phyloP scores from a whole-genome alignment of 2,797 vertebrate genomes.

The Oophaga sylvatica region DNA sequence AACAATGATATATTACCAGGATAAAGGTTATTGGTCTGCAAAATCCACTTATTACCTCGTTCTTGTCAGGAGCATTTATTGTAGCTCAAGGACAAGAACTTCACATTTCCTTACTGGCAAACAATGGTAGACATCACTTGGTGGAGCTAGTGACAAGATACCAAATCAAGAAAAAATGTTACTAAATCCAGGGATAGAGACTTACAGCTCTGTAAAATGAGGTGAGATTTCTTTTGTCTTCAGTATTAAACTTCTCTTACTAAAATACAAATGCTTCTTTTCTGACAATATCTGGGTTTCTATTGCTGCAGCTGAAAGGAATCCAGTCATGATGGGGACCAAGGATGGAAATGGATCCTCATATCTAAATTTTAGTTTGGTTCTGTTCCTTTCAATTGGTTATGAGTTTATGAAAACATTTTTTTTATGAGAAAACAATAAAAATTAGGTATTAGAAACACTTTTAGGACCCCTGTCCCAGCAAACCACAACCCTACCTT shows the following conservation, averaged over 20 bases:
- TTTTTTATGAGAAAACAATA: no score
- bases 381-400: no score
- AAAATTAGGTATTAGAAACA: no score
- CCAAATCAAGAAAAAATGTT: no score
- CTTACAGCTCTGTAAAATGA: background rate
- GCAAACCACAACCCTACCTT: no score
- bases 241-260: background rate
- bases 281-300: background rate
- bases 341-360: no score
- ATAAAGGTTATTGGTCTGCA: conserved; percentile 5
- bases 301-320: background rate
- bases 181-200: background rate
- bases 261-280: background rate
- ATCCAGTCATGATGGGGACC: no score
- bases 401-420: no score
- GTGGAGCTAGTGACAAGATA: background rate
- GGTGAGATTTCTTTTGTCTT: background rate
- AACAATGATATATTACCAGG: conserved; percentile 13
- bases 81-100: conserved; percentile 27
- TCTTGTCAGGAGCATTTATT: conserved; percentile 4
- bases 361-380: no score
- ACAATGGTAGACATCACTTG: background rate
- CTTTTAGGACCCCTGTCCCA: no score
- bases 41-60: conserved; percentile 13
- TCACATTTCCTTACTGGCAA: conserved; percentile 9